Conservation (phyloP, 1,140 invertebrate species). For the Parasteatoda tepidariorum region DNA sequence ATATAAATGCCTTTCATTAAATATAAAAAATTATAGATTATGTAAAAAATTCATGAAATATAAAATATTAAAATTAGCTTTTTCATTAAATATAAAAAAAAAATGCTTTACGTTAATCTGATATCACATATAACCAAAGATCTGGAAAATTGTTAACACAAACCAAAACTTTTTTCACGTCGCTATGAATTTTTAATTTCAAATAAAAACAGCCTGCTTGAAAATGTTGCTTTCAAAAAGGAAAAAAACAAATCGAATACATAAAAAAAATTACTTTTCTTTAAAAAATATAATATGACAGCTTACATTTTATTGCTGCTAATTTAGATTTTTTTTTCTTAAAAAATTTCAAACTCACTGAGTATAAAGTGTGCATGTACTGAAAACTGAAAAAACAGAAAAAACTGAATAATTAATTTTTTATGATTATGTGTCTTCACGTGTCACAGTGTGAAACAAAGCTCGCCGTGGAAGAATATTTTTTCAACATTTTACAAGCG, state of each 20-base stretch:
- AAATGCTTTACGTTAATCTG: too few relatives aligned
- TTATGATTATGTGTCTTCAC: not conserved
- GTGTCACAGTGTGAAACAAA: conserved; percentile 1
- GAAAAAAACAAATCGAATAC: not conserved
- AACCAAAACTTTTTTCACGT: not conserved
- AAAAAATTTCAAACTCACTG: not conserved
- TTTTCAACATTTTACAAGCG: not conserved
- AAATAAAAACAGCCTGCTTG: not conserved
- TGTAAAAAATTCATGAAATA: too few relatives aligned
- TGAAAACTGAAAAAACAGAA: not conserved
- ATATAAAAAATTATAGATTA: too few relatives aligned
- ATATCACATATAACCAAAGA: too few relatives aligned
- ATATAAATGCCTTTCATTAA: too few relatives aligned
- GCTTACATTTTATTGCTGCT: conserved; percentile 8
- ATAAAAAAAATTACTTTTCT: not conserved
- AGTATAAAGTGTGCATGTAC: not conserved
- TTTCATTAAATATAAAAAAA: too few relatives aligned
- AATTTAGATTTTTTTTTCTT: not conserved
- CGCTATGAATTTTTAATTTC: not conserved
- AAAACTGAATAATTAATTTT: conserved; percentile 19
- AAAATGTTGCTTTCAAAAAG: not conserved
- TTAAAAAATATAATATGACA: conserved; percentile 1
- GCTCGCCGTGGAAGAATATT: not conserved
- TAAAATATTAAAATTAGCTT: too few relatives aligned
- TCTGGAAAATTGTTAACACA: too few relatives aligned